phyloP scores from a whole-genome alignment of 1,140 invertebrate genomes.

The Saccostrea glomerata region DNA sequence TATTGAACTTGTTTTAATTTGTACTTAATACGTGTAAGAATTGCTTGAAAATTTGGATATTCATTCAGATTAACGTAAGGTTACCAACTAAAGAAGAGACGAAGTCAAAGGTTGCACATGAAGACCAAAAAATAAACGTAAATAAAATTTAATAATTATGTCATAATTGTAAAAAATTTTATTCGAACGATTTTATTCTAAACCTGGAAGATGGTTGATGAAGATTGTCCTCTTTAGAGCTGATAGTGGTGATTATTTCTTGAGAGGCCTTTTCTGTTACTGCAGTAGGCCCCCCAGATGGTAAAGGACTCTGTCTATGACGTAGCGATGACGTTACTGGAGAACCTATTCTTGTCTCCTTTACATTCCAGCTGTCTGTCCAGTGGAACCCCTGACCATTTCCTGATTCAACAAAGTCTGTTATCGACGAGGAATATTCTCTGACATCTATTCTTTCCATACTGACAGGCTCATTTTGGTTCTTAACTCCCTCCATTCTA shows the following conservation, averaged over 20 bases:
- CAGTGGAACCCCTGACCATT: neutral
- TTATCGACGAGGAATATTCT: neutral
- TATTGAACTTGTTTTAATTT: too few relatives aligned
- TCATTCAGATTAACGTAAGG: too few relatives aligned
- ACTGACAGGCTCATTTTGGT: neutral
- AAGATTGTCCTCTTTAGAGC: neutral
- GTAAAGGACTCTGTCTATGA: neutral
- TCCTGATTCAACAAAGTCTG: neutral
- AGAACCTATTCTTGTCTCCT: neutral
- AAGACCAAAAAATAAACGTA: too few relatives aligned
- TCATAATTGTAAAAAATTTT: too few relatives aligned
- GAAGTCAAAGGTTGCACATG: too few relatives aligned
- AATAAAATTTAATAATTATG: too few relatives aligned
- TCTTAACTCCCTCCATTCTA: neutral
- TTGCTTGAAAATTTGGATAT: too few relatives aligned
- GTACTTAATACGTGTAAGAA: too few relatives aligned
- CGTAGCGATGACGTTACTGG: neutral
- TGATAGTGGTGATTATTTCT: neutral
- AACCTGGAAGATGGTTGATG: neutral
- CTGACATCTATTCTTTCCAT: neutral
- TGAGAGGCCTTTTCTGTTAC: neutral
- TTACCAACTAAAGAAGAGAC: too few relatives aligned
- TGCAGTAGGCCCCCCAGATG: neutral
- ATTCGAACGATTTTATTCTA: too few relatives aligned
- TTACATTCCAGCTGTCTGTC: neutral